Evolutionary conservation across 2,113 vertebrate species (phyloP).

Genomic region (Speoplatyrhinus poulsoni): DNA sequence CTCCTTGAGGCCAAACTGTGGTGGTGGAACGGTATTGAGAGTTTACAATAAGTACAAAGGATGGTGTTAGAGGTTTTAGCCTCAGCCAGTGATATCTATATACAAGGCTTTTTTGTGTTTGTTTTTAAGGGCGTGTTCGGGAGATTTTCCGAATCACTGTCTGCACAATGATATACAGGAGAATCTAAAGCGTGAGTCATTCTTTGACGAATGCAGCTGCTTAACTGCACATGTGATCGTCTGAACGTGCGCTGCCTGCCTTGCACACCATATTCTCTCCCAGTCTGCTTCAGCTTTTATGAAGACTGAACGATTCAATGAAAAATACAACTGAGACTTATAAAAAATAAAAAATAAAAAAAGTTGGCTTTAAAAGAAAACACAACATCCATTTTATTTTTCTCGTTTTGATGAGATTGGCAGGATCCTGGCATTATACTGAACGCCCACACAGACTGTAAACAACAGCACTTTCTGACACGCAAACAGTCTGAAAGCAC

Average conservation of each 20-base stretch:
- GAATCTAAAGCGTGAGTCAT: slow-evolving; percentile 76
- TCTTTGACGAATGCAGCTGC: slow-evolving; percentile 72
- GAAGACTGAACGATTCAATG: slow-evolving; percentile 60
- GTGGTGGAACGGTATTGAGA: slow-evolving; percentile 28
- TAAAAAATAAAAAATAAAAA: slow-evolving; percentile 26
- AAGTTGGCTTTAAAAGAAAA: slow-evolving; percentile 23
- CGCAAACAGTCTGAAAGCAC: slow-evolving; percentile 69
- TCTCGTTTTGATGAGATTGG: slow-evolving; percentile 62
- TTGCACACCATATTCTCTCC: slow-evolving; percentile 49
- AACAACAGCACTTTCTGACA: slow-evolving; percentile 76
- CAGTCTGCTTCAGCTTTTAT: slow-evolving; percentile 55
- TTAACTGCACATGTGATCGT: slow-evolving; percentile 67
- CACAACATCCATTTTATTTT: slow-evolving; percentile 43
- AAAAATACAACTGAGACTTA: slow-evolving; percentile 58
- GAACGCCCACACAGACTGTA: slow-evolving; percentile 70
- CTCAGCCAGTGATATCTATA: slow-evolving; percentile 57
- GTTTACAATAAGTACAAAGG: slow-evolving; percentile 43
- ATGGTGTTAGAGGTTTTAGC: slow-evolving; percentile 42
- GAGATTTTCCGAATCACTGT: slow-evolving; percentile 74
- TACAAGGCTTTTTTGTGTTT: slow-evolving; percentile 67
- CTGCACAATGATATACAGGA: slow-evolving; percentile 68
- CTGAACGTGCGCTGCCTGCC: slow-evolving; percentile 56
- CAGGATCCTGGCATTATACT: slow-evolving; percentile 57
- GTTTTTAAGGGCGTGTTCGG: slow-evolving; percentile 71
- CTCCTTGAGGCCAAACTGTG: not conserved